Evolutionary conservation across 1,140 invertebrate species (phyloP), one percentile per base, ranked within the genome.

Genomic region (Eciton burchellii): DNA sequence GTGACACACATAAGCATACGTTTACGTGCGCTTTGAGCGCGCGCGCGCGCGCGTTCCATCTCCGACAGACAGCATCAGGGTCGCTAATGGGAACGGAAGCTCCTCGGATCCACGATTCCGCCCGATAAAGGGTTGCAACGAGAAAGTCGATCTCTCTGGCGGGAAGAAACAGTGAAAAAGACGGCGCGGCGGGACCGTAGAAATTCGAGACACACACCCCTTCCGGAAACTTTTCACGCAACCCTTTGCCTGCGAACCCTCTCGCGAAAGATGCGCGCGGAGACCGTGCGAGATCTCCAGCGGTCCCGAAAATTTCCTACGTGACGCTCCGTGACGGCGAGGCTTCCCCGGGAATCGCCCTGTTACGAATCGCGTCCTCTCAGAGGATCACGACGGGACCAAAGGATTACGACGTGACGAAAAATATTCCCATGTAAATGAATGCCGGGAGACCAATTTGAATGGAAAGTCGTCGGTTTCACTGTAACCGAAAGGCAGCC

Each of bases 191-290:
- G 71, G 5, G 72, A 72, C 52, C 41, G 70, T 74, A 66, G 89
- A 90, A 90, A 90, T 88, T 89, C 79, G 87, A 91, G 89, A 91
- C 90, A 85, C 90, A 85, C 89, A 84, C 70, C 43, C 81, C 6
- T 77, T 89, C 83, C 54, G 45, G 41, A 79, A 57, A 85, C 81
- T 83, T 84, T 84, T 84, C 82, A 85, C 41, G 62, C 57, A 85
- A 85, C 82, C 82, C 84, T 85, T 83, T 84, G 57, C 59, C 71
- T 41, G 65, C 65, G n/a, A 49, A 81, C 49, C 82, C 77, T 65
- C 49, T 56, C 66, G 57, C 47, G 49, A 29, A 59, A 24, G 63
- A 81, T 71, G 56, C 52, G 62, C 60, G 68, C 21, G 76, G 59
- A 84, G 72, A 84, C 76, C 57, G 45, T 81, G 49, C 57, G 57